Percentiles rank a stretch among this genome's conserved stretches.
Conservation (phyloP, 2,113 vertebrate genomes). For the Macquaria ambigua region DNA sequence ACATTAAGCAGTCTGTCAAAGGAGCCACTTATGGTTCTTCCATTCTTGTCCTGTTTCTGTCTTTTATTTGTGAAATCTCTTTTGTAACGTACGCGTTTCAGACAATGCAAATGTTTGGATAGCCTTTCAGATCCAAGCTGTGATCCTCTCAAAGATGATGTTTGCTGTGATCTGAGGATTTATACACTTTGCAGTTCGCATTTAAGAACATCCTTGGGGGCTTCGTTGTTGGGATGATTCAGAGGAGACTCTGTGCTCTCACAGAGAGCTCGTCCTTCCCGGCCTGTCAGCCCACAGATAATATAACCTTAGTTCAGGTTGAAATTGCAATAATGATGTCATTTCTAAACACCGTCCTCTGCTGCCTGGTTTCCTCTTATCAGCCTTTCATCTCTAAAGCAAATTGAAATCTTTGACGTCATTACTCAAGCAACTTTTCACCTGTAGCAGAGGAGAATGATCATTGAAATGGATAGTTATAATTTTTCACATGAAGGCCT, state of each 20-base stretch:
- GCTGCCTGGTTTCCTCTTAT: constrained; percentile 14
- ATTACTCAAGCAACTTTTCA: constrained; percentile 30
- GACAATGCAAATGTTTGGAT: constrained; percentile 11
- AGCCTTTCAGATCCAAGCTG: constrained; percentile 25
- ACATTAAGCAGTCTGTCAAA: neutral
- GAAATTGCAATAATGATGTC: constrained; percentile 47
- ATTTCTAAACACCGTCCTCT: constrained; percentile 22
- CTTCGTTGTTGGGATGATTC: constrained; percentile 23
- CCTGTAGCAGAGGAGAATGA: constrained; percentile 17
- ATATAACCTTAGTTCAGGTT: constrained; percentile 19
- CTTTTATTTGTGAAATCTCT: neutral
- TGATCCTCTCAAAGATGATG: constrained; percentile 17
- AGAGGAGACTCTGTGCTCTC: neutral
- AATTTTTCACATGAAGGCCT: constrained; percentile 26
- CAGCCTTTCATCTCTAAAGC: constrained; percentile 31
- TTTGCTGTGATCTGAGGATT: constrained; percentile 49
- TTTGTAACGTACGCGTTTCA: neutral
- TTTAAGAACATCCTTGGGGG: constrained; percentile 11
- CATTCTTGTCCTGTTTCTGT: neutral
- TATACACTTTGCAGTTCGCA: constrained; percentile 17
- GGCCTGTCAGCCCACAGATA: constrained; percentile 5
- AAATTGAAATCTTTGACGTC: constrained; percentile 40
- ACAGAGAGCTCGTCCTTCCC: constrained; percentile 21
- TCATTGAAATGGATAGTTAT: constrained; percentile 22
- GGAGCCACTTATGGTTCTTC: neutral